Base-by-base conservation (phyloP, 1,140 invertebrate genomes). In the Metaphire vulgaris region DNA sequence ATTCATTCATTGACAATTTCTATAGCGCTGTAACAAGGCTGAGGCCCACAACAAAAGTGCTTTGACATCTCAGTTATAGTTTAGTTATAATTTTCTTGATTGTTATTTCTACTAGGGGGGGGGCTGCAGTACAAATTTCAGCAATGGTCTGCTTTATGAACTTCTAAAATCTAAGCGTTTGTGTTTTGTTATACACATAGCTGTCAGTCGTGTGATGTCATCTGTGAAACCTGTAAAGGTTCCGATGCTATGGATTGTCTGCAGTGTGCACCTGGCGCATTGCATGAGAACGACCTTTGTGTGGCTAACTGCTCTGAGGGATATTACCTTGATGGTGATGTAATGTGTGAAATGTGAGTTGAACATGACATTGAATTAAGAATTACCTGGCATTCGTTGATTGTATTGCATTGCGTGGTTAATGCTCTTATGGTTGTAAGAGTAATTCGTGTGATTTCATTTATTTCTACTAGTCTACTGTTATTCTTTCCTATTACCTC, bases 131-230 rank as follows among this genome's bases (percentile, higher is more conserved):
- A n/a, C n/a, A n/a, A n/a, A n/a, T n/a, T n/a, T n/a, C n/a, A n/a
- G n/a, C n/a, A n/a, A n/a, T n/a, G n/a, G n/a, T n/a, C n/a, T n/a
- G n/a, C n/a, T n/a, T n/a, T n/a, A n/a, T n/a, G n/a, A n/a, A n/a
- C n/a, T n/a, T n/a, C n/a, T n/a, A n/a, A n/a, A n/a, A n/a, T n/a
- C n/a, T n/a, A n/a, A n/a, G n/a, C n/a, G n/a, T n/a, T n/a, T n/a
- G n/a, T 56, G 21, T 56, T 56, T 26, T 34, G 66, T 68, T 26
- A 33, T 16, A 26, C 33, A 56, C 26, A 21, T 32, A 76, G 76
- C 69, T 76, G 76, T 69, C 26, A 31, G 33, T 28, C 64, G 21
- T 76, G 76, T 72, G 67, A 76, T 29, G 34, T 41, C 15, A 76
- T 33, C 31, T 76, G 76, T 73, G 32, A 69, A 32, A 72, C 76